Conservation (phyloP, 2,113 vertebrate genomes). For the Nicator chloris region DNA sequence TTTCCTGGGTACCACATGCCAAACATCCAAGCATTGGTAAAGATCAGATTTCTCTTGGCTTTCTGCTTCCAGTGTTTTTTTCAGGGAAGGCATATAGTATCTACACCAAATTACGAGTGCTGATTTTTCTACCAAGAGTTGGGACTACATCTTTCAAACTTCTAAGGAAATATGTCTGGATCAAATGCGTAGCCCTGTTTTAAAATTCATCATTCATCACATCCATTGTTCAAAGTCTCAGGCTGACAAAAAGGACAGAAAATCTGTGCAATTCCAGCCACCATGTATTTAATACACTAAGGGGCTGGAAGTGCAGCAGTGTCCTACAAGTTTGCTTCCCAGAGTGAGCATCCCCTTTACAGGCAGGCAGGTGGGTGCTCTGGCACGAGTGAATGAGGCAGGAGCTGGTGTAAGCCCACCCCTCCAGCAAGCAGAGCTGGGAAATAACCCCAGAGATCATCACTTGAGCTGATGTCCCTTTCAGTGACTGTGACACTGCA, state of each 20-base stretch:
- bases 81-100: neutral
- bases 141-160: neutral
- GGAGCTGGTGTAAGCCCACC: neutral
- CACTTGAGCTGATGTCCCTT: neutral
- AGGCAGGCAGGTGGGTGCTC: fast-evolving
- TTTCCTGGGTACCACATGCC: neutral
- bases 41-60: neutral
- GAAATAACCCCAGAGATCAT: neutral
- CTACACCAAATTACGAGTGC: neutral
- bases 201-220: neutral
- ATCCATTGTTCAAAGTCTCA: neutral
- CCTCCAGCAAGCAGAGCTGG: neutral
- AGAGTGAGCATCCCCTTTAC: neutral
- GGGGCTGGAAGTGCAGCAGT: neutral
- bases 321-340: neutral
- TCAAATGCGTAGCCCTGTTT: neutral
- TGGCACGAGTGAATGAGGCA: neutral
- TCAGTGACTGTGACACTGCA: neutral
- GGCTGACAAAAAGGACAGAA: neutral
- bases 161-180: neutral
- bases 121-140: neutral
- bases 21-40: neutral
- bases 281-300: neutral
- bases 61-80: neutral
- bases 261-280: neutral